Conservation (phyloP, 2,797 vertebrate species). For the Anableps anableps region DNA sequence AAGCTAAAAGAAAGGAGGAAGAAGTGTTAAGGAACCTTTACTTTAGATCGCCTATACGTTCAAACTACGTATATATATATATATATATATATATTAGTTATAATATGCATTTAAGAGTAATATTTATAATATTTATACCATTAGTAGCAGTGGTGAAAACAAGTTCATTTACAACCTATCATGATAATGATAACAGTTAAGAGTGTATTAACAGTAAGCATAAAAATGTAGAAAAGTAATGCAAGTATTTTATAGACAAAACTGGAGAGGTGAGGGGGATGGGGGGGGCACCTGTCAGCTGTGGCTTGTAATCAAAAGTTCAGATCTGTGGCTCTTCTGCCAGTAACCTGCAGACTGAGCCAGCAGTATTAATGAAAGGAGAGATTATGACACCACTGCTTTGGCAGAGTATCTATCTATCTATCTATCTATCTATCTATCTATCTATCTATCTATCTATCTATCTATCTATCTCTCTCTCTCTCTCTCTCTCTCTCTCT, state of each 20-base stretch:
- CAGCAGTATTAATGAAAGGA: slow-evolving; percentile 46
- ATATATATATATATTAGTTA: background rate
- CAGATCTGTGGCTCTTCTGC: slow-evolving; percentile 11
- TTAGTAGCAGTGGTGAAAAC: background rate
- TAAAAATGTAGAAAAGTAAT: background rate
- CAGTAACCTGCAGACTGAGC: slow-evolving; percentile 51
- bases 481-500: too few species aligned
- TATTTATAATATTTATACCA: background rate
- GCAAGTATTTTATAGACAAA: background rate
- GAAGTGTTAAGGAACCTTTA: background rate
- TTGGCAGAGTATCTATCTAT: too few species aligned
- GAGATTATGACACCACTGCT: too few species aligned
- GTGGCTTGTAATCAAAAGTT: slow-evolving; percentile 47
- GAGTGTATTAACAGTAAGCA: background rate
- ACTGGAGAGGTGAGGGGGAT: background rate
- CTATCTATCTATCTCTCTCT: too few species aligned
- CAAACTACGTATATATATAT: background rate
- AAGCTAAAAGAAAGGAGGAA: slow-evolving; percentile 31
- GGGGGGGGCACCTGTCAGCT: slow-evolving; percentile 4
- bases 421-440: too few species aligned
- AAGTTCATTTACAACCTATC: background rate
- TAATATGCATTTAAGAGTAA: background rate
- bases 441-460: too few species aligned
- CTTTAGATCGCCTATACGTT: background rate
- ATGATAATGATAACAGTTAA: background rate